Conservation (phyloP, 2,113 vertebrate genomes). For the Puntigrus tetrazona region DNA sequence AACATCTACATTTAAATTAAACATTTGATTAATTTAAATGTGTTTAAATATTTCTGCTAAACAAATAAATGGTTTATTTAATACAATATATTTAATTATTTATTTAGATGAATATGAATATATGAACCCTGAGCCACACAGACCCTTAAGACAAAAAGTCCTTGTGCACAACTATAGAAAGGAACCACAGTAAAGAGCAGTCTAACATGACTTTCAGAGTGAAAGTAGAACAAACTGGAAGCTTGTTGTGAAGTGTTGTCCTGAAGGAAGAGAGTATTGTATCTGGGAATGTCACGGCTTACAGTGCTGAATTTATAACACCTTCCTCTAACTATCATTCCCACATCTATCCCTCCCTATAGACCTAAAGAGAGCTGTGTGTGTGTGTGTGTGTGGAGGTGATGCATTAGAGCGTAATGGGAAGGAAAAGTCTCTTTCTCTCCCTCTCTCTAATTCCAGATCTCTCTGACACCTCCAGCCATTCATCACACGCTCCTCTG, state of each 20-base stretch:
- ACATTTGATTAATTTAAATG: not conserved
- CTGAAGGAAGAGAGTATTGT: not conserved
- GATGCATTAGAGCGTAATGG: constrained; percentile 10
- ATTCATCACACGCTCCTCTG: constrained; percentile 17
- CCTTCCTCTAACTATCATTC: not conserved
- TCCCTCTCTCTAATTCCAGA: not conserved
- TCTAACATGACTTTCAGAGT: not conserved
- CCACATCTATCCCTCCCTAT: not conserved
- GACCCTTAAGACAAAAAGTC: not conserved
- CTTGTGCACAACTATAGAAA: not conserved
- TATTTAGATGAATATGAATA: not conserved
- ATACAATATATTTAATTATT: too few species aligned
- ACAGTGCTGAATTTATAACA: not conserved
- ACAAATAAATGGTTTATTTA: too few species aligned
- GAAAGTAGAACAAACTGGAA: not conserved
- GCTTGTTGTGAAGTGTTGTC: not conserved
- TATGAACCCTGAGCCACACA: not conserved
- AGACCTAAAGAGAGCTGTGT: not conserved
- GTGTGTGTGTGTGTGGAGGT: constrained; percentile 18
- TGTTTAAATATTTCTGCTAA: too few species aligned
- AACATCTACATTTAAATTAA: not conserved
- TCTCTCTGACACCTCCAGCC: not conserved
- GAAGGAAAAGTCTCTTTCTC: constrained; percentile 9
- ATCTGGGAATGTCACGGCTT: not conserved
- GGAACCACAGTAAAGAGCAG: not conserved